A percentile compares a stretch with the other conserved stretches of the same genome.
These are phyloP conservation scores for Strix uralensis DNA, from an alignment of 2,113 vertebrate species.

Conservation along the genomic window DNA sequence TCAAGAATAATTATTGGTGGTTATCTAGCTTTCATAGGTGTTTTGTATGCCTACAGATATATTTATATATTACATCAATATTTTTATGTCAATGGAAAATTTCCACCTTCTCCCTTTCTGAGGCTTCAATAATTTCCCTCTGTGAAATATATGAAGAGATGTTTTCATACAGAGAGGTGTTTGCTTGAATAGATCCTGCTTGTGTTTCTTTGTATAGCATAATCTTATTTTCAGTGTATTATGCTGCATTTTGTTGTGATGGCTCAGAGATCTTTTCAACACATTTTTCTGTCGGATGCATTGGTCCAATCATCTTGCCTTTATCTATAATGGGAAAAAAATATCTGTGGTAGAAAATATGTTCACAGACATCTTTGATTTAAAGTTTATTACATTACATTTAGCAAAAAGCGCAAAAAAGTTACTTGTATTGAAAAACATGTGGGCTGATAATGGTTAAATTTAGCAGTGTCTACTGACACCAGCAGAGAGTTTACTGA, in stretches of 20 bases:
- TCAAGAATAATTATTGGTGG: not conserved
- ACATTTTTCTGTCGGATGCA: not conserved
- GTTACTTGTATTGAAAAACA: not conserved
- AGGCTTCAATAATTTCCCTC: constrained; percentile 25
- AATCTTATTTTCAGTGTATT: constrained; percentile 37
- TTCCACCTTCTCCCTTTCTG: not conserved
- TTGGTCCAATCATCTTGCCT: not conserved
- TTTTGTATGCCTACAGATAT: not conserved
- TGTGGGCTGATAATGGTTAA: not conserved
- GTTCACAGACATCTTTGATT: not conserved
- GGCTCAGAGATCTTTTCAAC: not conserved
- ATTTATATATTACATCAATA: not conserved
- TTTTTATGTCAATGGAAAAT: not conserved
- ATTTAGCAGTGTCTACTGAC: not conserved
- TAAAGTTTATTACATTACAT: not conserved
- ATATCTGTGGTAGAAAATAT: not conserved
- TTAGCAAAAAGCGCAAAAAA: not conserved
- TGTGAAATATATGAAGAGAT: not conserved
- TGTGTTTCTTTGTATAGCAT: not conserved
- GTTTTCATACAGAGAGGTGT: not conserved
- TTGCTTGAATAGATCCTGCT: not conserved
- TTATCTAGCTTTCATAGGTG: not conserved
- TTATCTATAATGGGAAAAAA: constrained; percentile 7
- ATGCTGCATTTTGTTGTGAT: not conserved
- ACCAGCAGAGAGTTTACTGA: not conserved